These are phyloP conservation scores for Motacilla alba DNA, from an alignment of 2,113 vertebrate species.

Conservation along the genomic window DNA sequence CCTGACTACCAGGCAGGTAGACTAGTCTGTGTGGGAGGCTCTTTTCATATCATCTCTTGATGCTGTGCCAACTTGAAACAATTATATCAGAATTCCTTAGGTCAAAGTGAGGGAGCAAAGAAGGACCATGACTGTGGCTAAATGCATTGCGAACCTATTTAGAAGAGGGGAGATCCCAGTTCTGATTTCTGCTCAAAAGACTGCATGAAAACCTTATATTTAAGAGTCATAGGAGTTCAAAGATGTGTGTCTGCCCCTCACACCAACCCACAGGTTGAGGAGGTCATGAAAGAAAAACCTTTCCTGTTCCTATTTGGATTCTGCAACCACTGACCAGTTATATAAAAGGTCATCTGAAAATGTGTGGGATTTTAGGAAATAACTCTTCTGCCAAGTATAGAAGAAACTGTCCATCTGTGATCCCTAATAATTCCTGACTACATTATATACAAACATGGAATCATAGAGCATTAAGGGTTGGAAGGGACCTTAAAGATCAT, in stretches of 20 bases:
- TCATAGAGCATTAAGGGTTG: neutral
- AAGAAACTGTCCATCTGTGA: neutral
- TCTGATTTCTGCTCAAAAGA: neutral
- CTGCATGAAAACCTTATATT: neutral
- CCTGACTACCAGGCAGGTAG: neutral
- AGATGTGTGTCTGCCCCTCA: neutral
- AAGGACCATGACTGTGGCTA: neutral
- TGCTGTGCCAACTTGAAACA: neutral
- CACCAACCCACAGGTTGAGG: fast-evolving
- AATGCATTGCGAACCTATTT: neutral
- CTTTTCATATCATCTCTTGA: neutral
- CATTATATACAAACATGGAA: neutral
- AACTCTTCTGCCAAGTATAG: neutral
- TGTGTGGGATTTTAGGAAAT: neutral
- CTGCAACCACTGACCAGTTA: neutral
- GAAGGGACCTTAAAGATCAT: neutral
- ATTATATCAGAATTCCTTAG: neutral
- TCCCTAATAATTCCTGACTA: neutral
- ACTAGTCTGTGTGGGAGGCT: neutral
- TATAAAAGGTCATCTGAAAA: neutral
- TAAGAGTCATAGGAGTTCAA: neutral
- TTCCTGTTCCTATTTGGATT: neutral
- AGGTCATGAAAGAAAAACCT: neutral
- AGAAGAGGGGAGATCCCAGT: neutral
- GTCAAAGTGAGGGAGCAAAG: neutral